Percentiles rank a stretch among this genome's conserved stretches.
Conservation (phyloP, 2,797 vertebrate species). For the Corythornis leucogaster region DNA sequence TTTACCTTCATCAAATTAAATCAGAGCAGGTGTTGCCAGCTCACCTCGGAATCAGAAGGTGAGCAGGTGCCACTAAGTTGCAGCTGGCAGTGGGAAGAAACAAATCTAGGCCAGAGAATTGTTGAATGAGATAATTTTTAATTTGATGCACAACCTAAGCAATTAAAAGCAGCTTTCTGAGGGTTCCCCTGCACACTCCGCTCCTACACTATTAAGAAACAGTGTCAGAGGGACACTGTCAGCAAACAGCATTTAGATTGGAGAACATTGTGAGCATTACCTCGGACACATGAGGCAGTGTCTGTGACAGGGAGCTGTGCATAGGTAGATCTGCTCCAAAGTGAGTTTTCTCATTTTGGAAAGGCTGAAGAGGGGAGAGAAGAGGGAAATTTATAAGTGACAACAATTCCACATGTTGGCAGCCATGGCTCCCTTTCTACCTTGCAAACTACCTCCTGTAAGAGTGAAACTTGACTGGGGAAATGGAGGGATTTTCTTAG, state of each 20-base stretch:
- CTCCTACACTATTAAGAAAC: background rate
- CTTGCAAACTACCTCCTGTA: background rate
- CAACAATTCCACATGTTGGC: background rate
- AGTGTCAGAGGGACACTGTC: background rate
- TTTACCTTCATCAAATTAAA: constrained; percentile 61
- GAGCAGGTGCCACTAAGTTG: constrained; percentile 55
- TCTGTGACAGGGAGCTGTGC: background rate
- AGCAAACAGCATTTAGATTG: background rate
- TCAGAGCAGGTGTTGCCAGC: constrained; percentile 57
- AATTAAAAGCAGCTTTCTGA: constrained; percentile 26
- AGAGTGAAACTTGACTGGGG: background rate
- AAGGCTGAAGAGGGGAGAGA: background rate
- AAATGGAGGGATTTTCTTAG: background rate
- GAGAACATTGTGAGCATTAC: background rate
- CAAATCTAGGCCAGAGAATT: constrained; percentile 19
- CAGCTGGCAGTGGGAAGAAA: constrained; percentile 29
- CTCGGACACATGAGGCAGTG: background rate
- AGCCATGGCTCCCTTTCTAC: background rate
- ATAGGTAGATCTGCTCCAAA: background rate
- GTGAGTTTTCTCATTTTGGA: background rate
- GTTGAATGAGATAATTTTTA: constrained; percentile 16
- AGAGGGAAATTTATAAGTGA: background rate
- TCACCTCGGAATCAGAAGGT: constrained; percentile 45
- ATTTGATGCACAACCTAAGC: background rate
- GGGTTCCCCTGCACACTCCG: background rate